Percentiles rank a stretch among this genome's conserved stretches.
Conservation (phyloP, 92 coral and sea anemone species). For the Actinernus sp. region DNA sequence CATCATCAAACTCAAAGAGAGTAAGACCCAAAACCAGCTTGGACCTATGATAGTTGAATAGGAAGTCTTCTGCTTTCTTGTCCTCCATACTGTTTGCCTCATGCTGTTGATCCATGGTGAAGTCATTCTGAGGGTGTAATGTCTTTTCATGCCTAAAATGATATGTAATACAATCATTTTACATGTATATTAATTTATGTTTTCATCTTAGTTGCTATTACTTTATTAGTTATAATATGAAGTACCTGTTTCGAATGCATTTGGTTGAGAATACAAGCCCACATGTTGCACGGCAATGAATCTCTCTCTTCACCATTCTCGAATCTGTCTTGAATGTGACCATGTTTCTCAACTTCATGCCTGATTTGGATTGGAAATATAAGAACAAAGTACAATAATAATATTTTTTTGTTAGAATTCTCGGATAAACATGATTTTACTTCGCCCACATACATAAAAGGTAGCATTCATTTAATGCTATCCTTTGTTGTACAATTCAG, state of each 20-base stretch:
- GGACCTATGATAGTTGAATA: conserved; percentile 40
- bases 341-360: conserved; percentile 44
- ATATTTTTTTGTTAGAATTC: too few species aligned
- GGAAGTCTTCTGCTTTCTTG: conserved; percentile 17
- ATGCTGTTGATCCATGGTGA: background rate
- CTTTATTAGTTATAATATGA: too few species aligned
- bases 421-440: too few species aligned
- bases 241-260: conserved; percentile 46
- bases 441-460: too few species aligned
- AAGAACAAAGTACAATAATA: background rate
- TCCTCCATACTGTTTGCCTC: background rate
- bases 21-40: conserved; percentile 59
- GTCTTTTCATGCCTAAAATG: conserved; percentile 18
- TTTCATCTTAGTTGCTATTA: too few species aligned
- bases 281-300: conserved; percentile 40
- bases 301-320: conserved; percentile 39
- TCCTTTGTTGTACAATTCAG: too few species aligned
- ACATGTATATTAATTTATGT: too few species aligned
- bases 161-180: too few species aligned
- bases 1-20: too few species aligned
- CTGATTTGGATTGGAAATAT: background rate
- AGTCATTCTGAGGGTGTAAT: conserved; percentile 4
- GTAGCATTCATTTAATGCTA: too few species aligned
- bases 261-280: conserved; percentile 62
- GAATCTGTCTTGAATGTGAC: conserved; percentile 24